These are phyloP conservation scores for Tetragonisca angustula DNA, from an alignment of 2,888 invertebrate species.

Conservation along the genomic window DNA sequence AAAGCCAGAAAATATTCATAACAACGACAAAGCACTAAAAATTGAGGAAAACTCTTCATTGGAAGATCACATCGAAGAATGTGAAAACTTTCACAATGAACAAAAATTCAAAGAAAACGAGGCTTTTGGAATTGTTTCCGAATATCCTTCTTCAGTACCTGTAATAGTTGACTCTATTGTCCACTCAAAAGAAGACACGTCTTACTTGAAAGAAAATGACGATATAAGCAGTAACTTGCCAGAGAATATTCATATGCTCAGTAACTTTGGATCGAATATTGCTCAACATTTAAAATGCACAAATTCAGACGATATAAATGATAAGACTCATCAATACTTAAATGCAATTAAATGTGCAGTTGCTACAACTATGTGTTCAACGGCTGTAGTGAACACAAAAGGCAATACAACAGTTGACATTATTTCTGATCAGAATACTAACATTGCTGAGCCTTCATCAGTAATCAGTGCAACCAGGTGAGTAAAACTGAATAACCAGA, in stretches of 20 bases:
- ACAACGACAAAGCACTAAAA: constrained; percentile 74
- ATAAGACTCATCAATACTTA: constrained; percentile 54
- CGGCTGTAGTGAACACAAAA: constrained; percentile 40
- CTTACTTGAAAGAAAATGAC: constrained; percentile 13
- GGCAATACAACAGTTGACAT: constrained; percentile 45
- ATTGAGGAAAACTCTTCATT: constrained; percentile 70
- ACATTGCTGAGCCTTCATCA: constrained; percentile 60
- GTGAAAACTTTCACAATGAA: constrained; percentile 36
- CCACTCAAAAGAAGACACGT: constrained; percentile 21
- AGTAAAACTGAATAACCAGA: constrained; percentile 49
- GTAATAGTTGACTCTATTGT: constrained; percentile 51
- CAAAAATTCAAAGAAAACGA: constrained; percentile 74
- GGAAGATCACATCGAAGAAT: constrained; percentile 59
- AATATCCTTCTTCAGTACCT: constrained; percentile 75
- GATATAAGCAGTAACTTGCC: constrained; percentile 12
- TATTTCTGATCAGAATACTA: constrained; percentile 55
- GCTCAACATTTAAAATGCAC: constrained; percentile 36
- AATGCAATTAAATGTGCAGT: constrained; percentile 63
- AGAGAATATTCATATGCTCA: constrained; percentile 37
- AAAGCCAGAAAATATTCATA: constrained; percentile 63
- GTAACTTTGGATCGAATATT: constrained; percentile 56
- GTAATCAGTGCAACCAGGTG: constrained; percentile 64
- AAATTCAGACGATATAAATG: constrained; percentile 47
- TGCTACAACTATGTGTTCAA: constrained; percentile 53
- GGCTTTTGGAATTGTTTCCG: constrained; percentile 74